Evolutionary conservation across 2,797 vertebrate genomes (phyloP).

Genomic region (Oophaga sylvatica): DNA sequence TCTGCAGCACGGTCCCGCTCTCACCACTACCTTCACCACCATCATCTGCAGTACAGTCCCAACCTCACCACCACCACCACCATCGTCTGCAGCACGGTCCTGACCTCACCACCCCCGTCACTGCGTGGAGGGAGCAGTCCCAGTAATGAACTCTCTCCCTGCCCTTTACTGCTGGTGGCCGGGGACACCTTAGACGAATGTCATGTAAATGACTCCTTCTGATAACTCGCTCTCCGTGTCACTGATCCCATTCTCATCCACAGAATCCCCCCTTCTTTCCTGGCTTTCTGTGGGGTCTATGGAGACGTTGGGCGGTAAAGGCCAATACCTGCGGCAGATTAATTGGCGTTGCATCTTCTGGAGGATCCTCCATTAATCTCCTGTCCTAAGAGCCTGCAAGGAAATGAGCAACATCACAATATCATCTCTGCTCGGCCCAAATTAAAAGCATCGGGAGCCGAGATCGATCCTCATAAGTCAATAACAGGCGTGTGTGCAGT

Average conservation of each 20-base stretch:
- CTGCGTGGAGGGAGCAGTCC: neutral
- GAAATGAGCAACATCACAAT: conserved; percentile 1
- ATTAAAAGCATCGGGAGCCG: conserved; percentile 1
- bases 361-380: conserved; percentile 4
- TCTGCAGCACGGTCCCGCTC: too few relatives aligned
- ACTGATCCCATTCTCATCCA: conserved; percentile 34
- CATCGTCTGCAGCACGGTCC: neutral
- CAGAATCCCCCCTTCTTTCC: neutral
- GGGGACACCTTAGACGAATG: neutral
- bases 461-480: neutral
- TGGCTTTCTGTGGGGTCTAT: neutral
- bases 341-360: conserved; percentile 2
- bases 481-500: neutral
- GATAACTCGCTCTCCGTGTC: conserved; percentile 9
- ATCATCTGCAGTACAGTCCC: too few relatives aligned
- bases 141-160: conserved; percentile 30
- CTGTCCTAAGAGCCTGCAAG: neutral
- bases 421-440: conserved; percentile 16
- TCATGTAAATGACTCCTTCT: conserved; percentile 45
- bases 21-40: too few relatives aligned
- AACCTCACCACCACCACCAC: too few relatives aligned
- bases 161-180: conserved; percentile 38
- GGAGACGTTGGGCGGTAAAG: neutral
- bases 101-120: neutral
- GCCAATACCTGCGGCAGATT: conserved; percentile 9